Conservation (phyloP, 1,140 invertebrate genomes). For the Tetranychus cinnabarinus region DNA sequence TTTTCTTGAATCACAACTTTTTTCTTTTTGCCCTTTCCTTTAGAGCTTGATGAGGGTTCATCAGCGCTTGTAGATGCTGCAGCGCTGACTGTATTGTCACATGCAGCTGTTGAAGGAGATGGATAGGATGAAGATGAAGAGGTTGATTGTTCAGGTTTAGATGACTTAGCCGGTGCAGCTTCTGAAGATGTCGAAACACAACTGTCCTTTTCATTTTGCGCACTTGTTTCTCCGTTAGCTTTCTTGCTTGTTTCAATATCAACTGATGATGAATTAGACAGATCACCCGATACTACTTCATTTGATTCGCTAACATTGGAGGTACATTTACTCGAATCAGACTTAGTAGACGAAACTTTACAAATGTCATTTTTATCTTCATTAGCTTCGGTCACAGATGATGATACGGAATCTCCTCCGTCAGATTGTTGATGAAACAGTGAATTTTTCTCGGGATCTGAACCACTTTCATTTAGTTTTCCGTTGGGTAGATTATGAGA, state of each 20-base stretch:
- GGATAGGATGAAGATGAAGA: neutral
- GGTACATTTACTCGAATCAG: neutral
- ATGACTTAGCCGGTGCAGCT: neutral
- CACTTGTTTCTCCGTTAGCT: neutral
- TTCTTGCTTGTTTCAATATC: neutral
- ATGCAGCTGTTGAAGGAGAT: neutral
- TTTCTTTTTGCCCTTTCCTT: conserved; percentile 3
- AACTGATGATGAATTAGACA: neutral
- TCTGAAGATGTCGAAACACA: neutral
- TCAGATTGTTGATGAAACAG: neutral
- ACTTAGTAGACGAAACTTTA: neutral
- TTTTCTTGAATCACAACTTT: neutral
- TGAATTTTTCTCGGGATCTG: neutral
- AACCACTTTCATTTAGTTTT: neutral
- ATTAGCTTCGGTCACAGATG: neutral
- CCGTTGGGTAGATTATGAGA: neutral
- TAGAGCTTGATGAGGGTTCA: neutral
- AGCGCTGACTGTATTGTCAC: neutral
- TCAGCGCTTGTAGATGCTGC: neutral
- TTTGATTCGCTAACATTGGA: neutral
- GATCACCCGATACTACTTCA: neutral
- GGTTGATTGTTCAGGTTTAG: neutral
- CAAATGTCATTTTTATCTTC: neutral
- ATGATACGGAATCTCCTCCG: neutral
- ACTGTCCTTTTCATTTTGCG: neutral